These are phyloP conservation scores for Masnerella sp. DNA, from an alignment of 2,888 invertebrate species.

Conservation along the genomic window DNA sequence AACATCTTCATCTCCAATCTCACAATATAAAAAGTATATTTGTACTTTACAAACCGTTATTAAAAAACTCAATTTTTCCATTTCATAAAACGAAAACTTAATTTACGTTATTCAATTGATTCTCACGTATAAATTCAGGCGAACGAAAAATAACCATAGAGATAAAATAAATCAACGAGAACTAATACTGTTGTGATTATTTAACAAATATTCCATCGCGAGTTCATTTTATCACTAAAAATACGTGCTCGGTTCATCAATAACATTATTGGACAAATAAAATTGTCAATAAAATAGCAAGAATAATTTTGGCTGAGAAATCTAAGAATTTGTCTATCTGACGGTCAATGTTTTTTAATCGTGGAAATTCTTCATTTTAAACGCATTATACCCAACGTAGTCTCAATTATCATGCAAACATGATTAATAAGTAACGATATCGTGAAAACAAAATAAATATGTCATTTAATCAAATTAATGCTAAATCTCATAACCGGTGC, in stretches of 20 bases:
- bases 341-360: too few species aligned
- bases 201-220: conserved; percentile 7
- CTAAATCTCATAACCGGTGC: conserved; percentile 12
- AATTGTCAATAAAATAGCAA: background rate
- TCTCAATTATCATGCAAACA: too few species aligned
- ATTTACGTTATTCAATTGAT: conserved; percentile 10
- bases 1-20: too few species aligned
- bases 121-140: conserved; percentile 1
- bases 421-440: too few species aligned
- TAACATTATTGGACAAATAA: conserved; percentile 25
- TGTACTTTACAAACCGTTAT: too few species aligned
- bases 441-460: conserved; percentile 23
- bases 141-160: background rate
- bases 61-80: background rate
- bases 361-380: too few species aligned
- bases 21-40: too few species aligned
- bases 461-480: conserved; percentile 16
- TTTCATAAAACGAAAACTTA: conserved; percentile 8
- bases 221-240: conserved; percentile 15
- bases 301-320: too few species aligned
- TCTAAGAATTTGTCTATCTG: too few species aligned
- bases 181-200: conserved; percentile 23
- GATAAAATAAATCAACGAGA: conserved; percentile 4
- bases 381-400: too few species aligned
- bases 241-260: conserved; percentile 6